Evolutionary conservation across 2,113 vertebrate species (phyloP), one percentile per base, ranked within the genome.

Genomic region (Smithornis capensis): DNA sequence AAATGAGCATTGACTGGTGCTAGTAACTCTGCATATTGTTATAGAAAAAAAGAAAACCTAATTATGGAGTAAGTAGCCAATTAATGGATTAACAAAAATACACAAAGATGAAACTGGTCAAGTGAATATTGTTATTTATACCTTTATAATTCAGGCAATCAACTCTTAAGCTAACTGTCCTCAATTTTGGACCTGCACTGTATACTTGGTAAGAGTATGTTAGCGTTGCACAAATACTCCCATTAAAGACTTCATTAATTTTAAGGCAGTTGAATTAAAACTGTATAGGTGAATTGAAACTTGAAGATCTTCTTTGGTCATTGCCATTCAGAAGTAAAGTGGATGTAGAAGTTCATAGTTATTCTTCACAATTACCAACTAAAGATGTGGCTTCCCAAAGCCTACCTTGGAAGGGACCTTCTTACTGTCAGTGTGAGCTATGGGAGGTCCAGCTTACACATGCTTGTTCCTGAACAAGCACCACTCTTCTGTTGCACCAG

Each of bases 341-440:
- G 10, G 10, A 22, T 57, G 4, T 11, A 47, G 60, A 63, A 56
- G 18, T 53, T 78, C 6, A 18, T 78, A 70, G 16, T 50, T 49
- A 18, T 2, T 45, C 14, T 63, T 62, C 33, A 8, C 0, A 0
- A 35, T 55, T 81, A 5, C 8, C 38, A 33, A 5, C 10, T 53
- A 17, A 69, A 83, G 19, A 11, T 14, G 4, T 5, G 11, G 35
- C 28, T 75, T 87, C 76, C 35, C 69, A 71, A 78, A 47, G 5
- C 13, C 14, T 68, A 3, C 24, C 9, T 44, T 52, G 65, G 52
- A 52, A 53, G 10, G 15, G 12, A 27, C n/a, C 40, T 65, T 23
- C 37, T 65, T 18, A 5, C 4, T 0, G 2, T 8, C 77, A 70
- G 9, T 2, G 10, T 28, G 62, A 53, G 18, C 57, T 3, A 0